Evolutionary conservation across 2,797 vertebrate genomes (phyloP), one percentile per base, ranked within the genome.

Genomic region (Dermochelys coriacea): DNA sequence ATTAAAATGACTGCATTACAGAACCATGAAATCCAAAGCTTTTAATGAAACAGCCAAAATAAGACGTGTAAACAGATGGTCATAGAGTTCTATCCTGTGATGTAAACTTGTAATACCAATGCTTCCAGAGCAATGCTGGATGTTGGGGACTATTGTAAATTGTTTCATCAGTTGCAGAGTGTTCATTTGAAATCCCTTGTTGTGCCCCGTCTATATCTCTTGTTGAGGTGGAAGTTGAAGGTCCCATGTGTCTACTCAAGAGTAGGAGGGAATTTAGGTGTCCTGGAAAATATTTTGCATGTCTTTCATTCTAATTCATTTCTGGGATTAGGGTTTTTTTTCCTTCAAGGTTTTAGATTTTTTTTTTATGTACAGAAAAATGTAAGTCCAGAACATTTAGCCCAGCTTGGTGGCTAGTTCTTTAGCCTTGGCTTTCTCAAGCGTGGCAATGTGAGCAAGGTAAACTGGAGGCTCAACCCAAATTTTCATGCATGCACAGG

Each of bases 321-420:
- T 41, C 29, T 41, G 3, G 93, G 21, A 34, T 55, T 82, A 45
- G 29, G 41, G 41, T 5, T 41, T 41, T 41, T n/a, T 41, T 41
- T 4, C 41, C 41, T 41, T 41, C 78, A 81, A 27, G 0, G 88
- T 23, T 87, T 68, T 81, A 21, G 25, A 31, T 21, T 96, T 97
- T 98, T 98, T 96, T 97, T 98, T 98, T 99, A 98, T 98, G 98
- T 98, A 99, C 98, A 99, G 84, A 96, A 97, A 90, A 83, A 10
- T 64, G 34, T 74, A 41, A 19, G 88, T 75, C 50, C 75, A 15
- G 92, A 57, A 92, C 87, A 79, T 97, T 99, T 97, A 99, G 95
- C 99, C 99, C 98, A 99, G 98, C 95, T 99, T 99, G 37, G 99
- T 99, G 12, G 99, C 99, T 97, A 99, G 97, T 85, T 99, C 99